A percentile compares a stretch with the other conserved stretches of the same genome.
Conservation (phyloP, 2,797 vertebrate genomes). For the Spheniscus humboldti region DNA sequence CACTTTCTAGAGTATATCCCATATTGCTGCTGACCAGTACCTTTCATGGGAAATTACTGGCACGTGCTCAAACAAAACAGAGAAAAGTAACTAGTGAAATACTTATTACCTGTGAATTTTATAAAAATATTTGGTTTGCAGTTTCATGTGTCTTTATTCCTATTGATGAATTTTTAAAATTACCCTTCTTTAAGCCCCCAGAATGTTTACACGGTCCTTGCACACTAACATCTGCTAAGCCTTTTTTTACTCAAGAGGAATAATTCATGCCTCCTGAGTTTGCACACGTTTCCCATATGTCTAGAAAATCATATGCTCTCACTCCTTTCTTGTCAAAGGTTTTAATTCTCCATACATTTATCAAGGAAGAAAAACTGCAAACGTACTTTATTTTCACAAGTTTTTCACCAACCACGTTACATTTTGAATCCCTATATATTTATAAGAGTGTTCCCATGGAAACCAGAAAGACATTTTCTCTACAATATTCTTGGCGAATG, state of each 20-base stretch:
- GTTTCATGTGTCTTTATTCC: not conserved
- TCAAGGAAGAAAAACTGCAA: conserved; percentile 68
- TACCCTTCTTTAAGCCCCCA: conserved; percentile 19
- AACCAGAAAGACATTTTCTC: conserved; percentile 62
- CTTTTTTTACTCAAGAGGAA: conserved; percentile 47
- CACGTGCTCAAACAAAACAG: not conserved
- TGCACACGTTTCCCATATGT: conserved; percentile 60
- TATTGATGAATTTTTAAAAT: conserved; percentile 54
- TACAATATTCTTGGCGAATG: conserved; percentile 39
- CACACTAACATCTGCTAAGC: conserved; percentile 63
- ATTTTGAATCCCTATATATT: conserved; percentile 65
- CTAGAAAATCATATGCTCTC: conserved; percentile 65
- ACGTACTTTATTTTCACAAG: conserved; percentile 58
- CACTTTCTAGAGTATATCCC: not conserved
- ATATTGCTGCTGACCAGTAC: not conserved
- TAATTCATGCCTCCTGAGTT: conserved; percentile 62
- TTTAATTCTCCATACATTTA: conserved; percentile 61
- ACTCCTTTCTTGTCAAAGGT: conserved; percentile 59
- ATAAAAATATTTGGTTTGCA: not conserved
- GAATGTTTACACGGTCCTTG: conserved; percentile 57
- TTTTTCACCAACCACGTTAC: conserved; percentile 65
- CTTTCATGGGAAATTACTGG: not conserved
- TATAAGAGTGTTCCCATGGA: conserved; percentile 68
- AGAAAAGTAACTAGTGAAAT: not conserved
- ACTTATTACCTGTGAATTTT: not conserved